Conservation (phyloP, 2,113 vertebrate species). For the Labeo rohita region DNA sequence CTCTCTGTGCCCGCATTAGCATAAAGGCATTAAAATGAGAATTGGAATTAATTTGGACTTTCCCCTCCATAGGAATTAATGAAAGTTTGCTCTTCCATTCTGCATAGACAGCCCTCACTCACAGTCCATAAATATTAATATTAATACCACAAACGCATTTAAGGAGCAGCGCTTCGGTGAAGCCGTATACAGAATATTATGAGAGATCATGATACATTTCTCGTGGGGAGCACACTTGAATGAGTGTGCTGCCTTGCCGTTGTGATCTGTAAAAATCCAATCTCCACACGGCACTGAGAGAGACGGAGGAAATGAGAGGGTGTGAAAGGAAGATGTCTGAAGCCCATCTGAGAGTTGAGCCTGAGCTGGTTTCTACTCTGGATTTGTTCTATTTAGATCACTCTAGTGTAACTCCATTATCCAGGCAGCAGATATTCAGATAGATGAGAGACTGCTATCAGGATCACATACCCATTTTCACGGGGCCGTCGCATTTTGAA, state of each 20-base stretch:
- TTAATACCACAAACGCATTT: constrained; percentile 82
- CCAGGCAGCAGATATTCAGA: constrained; percentile 76
- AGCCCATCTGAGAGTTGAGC: constrained; percentile 75
- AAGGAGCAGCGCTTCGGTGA: constrained; percentile 81
- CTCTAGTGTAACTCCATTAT: constrained; percentile 75
- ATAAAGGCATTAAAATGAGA: constrained; percentile 85
- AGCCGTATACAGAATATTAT: constrained; percentile 86
- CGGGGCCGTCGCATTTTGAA: constrained; percentile 38
- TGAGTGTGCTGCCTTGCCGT: constrained; percentile 81
- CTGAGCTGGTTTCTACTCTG: constrained; percentile 69
- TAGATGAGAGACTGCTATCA: constrained; percentile 76
- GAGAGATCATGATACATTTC: constrained; percentile 84
- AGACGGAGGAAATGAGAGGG: constrained; percentile 77
- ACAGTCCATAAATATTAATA: constrained; percentile 87
- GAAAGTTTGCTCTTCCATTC: constrained; percentile 81
- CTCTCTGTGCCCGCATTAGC: constrained; percentile 73
- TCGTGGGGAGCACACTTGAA: constrained; percentile 83
- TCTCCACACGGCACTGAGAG: constrained; percentile 81
- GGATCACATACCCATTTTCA: constrained; percentile 58
- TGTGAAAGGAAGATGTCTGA: constrained; percentile 79
- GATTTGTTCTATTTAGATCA: constrained; percentile 73
- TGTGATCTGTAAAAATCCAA: constrained; percentile 85
- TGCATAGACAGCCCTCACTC: constrained; percentile 68
- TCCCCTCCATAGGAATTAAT: constrained; percentile 85
- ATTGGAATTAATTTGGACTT: constrained; percentile 86